A percentile compares a stretch with the other conserved stretches of the same genome.
These are phyloP conservation scores for Standfussiana lucernea DNA, from an alignment of 2,888 invertebrate species.

Conservation along the genomic window DNA sequence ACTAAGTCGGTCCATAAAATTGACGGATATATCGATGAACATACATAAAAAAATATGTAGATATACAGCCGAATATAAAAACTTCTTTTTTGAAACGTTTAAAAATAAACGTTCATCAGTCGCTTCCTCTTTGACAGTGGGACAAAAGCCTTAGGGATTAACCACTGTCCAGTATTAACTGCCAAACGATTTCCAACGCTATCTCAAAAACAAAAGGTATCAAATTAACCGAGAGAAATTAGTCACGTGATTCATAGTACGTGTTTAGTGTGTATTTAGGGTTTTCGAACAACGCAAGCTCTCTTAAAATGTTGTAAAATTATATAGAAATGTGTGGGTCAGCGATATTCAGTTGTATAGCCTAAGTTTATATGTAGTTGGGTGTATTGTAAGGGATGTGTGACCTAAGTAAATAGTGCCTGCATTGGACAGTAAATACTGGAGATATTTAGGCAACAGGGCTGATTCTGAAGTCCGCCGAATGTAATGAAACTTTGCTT, in stretches of 20 bases:
- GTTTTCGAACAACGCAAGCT: conserved; percentile 5
- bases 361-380: background rate
- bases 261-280: conserved; percentile 30
- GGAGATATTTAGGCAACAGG: background rate
- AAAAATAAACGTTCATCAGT: background rate
- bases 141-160: conserved; percentile 1
- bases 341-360: conserved; percentile 12
- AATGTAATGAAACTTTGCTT: background rate
- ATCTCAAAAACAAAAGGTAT: background rate
- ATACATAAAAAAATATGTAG: too few relatives aligned
- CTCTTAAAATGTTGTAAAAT: conserved; percentile 21
- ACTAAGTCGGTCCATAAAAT: too few relatives aligned
- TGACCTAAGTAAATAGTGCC: conserved; percentile 38
- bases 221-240: background rate
- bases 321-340: background rate
- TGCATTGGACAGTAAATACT: conserved; percentile 5
- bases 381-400: conserved; percentile 1
- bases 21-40: too few relatives aligned
- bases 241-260: conserved; percentile 9
- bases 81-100: too few relatives aligned
- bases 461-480: background rate
- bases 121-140: background rate
- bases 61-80: too few relatives aligned
- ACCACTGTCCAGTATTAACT: background rate
- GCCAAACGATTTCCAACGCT: conserved; percentile 25